Percentiles rank a stretch among this genome's conserved stretches.
Conservation (phyloP, 2,113 vertebrate species). For the Leptodactylus fuscus region DNA sequence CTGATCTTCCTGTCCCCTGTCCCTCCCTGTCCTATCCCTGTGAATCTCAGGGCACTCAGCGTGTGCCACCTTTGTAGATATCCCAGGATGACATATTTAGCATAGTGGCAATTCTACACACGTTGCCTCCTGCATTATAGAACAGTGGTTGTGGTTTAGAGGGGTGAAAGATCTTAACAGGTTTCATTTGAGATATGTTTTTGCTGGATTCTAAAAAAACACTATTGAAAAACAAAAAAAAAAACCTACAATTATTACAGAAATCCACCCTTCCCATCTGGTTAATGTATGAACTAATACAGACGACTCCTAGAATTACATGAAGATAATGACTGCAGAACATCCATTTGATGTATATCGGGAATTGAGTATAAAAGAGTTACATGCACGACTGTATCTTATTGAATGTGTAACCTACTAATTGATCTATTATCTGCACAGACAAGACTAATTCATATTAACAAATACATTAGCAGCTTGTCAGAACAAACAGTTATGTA, state of each 20-base stretch:
- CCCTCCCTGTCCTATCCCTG: no score
- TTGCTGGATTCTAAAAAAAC: no score
- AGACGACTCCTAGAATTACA: constrained; percentile 30
- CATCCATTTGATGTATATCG: constrained; percentile 40
- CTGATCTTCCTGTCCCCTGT: no score
- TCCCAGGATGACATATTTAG: no score
- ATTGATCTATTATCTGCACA: constrained; percentile 48
- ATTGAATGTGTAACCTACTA: constrained; percentile 35
- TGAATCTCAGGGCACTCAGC: no score
- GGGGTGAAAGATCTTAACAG: no score
- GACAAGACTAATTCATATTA: constrained; percentile 46
- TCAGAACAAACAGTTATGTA: constrained; percentile 44
- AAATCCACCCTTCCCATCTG: constrained; percentile 17
- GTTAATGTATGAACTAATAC: constrained; percentile 36
- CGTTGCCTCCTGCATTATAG: no score
- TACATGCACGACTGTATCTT: constrained; percentile 24
- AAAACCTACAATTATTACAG: constrained; percentile 1
- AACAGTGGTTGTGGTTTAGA: no score
- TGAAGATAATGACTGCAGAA: constrained; percentile 36
- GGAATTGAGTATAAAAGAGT: constrained; percentile 32
- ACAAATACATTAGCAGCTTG: constrained; percentile 47
- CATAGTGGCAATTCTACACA: no score
- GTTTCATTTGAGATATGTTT: no score
- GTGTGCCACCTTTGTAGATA: no score
- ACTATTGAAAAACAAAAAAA: background rate